These are phyloP conservation scores for Metaphire vulgaris DNA, from an alignment of 1,140 invertebrate species.

Conservation along the genomic window DNA sequence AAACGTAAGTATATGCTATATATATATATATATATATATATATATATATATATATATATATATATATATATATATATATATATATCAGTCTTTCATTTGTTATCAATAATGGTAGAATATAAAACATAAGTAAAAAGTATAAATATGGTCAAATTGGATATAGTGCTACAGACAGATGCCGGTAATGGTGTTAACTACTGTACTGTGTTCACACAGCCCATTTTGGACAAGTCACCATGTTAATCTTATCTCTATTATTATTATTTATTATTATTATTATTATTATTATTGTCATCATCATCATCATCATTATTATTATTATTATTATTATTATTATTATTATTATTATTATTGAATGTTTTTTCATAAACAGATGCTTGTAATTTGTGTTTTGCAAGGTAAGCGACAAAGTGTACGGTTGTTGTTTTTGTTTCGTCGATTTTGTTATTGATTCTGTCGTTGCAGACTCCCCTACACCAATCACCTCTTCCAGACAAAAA, in stretches of 20 bases:
- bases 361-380: too few species aligned
- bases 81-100: too few species aligned
- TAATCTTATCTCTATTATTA: background rate
- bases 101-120: background rate
- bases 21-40: background rate
- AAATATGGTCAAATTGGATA: background rate
- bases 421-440: too few species aligned
- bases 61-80: constrained; percentile 3
- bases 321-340: too few species aligned
- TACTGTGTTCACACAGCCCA: background rate
- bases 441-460: too few species aligned
- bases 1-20: constrained; percentile 6
- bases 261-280: background rate
- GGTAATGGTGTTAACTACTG: background rate
- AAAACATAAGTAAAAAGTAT: background rate
- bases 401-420: too few species aligned
- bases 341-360: too few species aligned
- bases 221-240: background rate
- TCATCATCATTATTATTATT: too few species aligned
- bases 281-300: too few species aligned
- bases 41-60: background rate
- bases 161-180: background rate
- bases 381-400: too few species aligned
- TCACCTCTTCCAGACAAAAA: background rate
- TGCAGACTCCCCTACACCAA: background rate